Evolutionary conservation across 2,888 invertebrate genomes (phyloP), one percentile per base, ranked within the genome.

Genomic region (Pyrocoelia pectoralis): DNA sequence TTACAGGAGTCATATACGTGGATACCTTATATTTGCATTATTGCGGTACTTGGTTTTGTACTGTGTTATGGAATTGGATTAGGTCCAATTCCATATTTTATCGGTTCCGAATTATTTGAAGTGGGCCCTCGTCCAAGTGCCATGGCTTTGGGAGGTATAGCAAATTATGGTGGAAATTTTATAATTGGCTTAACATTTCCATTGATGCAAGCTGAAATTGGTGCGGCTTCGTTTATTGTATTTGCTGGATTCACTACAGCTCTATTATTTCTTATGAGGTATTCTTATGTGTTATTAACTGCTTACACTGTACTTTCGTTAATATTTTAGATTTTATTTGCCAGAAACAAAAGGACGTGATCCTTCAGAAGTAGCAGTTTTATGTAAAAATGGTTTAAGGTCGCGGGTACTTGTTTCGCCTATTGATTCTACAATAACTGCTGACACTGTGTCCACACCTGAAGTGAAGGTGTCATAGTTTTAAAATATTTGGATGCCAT

Each of bases 101-200:
- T 94, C 70, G 94, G 92, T 13, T 88, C 93, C 82, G 95, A 95
- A 82, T 79, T 95, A 56, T 94, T 95, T 77, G 93, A 93, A 75
- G 90, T 93, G 63, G 91, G 90, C 0, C 92, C 94, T 0, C 86
- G 94, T n/a, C 88, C 93, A 0, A 88, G 89, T 14, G 94, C 92
- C 54, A 94, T 95, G 93, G 89, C 94, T 49, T 84, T 94, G 79
- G 95, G 94, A 41, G 93, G 93, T 65, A 86, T 94, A 73, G 86
- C 89, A 64, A 96, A 95, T 79, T 97, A 96, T 95, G 86, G 87
- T 0, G 93, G 93, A 46, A 96, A 96, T 83, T 93, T 96, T 79
- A 76, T 93, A 4, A 90, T 97, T 65, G 95, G 92, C 28, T 88
- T 94, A 85, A 83, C 87, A 14, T 94, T 94, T 81, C 90, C 90